Percentiles rank a stretch among this genome's conserved stretches.
Evolutionary conservation across 2,113 vertebrate species (phyloP).

Genomic region (Corythaixoides concolor): DNA sequence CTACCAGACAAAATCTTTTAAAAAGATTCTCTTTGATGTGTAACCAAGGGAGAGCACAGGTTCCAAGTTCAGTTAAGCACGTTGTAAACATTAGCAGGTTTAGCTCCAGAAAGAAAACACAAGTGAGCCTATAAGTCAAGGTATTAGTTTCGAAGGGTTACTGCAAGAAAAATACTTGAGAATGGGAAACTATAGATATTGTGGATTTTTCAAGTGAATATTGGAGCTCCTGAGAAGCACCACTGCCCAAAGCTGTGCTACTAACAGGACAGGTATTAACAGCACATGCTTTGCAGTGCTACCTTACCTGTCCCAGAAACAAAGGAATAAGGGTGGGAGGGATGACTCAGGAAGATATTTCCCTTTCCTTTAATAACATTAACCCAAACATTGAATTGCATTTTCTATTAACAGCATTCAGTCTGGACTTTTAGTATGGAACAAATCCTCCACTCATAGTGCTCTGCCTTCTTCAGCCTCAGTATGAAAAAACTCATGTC

Average conservation of each 20-base stretch:
- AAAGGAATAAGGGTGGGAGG: not conserved
- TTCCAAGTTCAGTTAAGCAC: not conserved
- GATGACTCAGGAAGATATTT: not conserved
- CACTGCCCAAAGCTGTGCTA: not conserved
- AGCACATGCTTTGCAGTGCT: not conserved
- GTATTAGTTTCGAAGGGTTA: not conserved
- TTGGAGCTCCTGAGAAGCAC: not conserved
- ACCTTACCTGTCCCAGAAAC: not conserved
- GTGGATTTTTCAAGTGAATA: not conserved
- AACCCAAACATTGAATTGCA: not conserved
- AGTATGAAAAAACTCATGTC: rapidly evolving
- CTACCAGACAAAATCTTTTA: not conserved
- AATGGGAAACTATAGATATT: not conserved
- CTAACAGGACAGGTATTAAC: not conserved
- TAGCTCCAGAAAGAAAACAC: not conserved
- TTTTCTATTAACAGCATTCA: not conserved
- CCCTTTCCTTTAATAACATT: not conserved
- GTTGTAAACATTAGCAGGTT: not conserved
- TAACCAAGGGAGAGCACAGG: not conserved
- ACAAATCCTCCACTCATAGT: not conserved
- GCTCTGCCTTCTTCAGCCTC: not conserved
- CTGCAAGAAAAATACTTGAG: not conserved
- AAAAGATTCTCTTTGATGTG: not conserved
- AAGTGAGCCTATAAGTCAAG: conserved; percentile 1
- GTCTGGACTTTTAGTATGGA: not conserved